Evolutionary conservation across 2,113 vertebrate genomes (phyloP), one percentile per base, ranked within the genome.

Genomic region (Eurypyga helias): DNA sequence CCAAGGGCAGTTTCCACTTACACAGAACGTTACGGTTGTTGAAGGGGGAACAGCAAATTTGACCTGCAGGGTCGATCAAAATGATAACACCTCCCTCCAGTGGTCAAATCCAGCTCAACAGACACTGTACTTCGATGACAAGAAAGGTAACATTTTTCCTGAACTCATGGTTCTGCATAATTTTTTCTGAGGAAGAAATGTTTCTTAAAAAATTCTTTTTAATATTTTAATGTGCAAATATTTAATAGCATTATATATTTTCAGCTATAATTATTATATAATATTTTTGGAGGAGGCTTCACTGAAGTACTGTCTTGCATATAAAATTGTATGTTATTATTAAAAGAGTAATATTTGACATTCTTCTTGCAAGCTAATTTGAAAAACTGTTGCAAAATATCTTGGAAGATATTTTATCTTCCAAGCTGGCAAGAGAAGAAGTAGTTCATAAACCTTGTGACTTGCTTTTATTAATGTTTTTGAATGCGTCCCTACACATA

Each of bases 71-170:
- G 99, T 99, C 98, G 99, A 99, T 98, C 99, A 99, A 98, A 99
- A 99, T 99, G 99, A 99, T 99, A 99, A 99, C 99, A 99, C 99
- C 98, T 99, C 99, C 99, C 99, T 99, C 99, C 99, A 99, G 99
- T 99, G 99, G 99, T 99, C 99, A 98, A 99, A 99, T 98, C 99
- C 99, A 97, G 99, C 99, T 99, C 99, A 99, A 98, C 99, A 99
- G 98, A 99, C 99, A 4, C 98, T 99, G 45, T 99, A 99, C 98
- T 99, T 99, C 26, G 99, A 99, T 77, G 99, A 99, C 98, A 99
- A 99, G 98, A 99, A 99, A 99, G 99, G 99, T 99, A 97, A 98
- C 73, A 96, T 77, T 0, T 97, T 97, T 93, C 55, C 81, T 91
- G 24, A 95, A 96, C 76, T 97, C 41, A 33, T 64, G 45, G 25